Base-by-base conservation (phyloP, 2,888 invertebrate species). In the Oligia strigilis region DNA sequence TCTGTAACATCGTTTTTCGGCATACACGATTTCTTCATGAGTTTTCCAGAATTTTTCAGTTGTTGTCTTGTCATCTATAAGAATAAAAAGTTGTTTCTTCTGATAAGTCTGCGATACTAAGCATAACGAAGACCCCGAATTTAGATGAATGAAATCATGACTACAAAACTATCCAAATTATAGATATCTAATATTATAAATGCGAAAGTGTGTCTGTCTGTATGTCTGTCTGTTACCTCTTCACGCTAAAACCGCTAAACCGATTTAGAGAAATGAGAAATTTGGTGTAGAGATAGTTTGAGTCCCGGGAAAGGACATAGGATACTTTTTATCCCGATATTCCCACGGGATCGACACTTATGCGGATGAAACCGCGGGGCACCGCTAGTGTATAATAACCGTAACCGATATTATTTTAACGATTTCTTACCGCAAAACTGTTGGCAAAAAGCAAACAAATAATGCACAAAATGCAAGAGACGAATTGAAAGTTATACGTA, bases 11-110 rank as follows among this genome's bases (percentile, higher is more conserved):
- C 97, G 60, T 97, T 97, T 94, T 98, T 98, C 6, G 97, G 97
- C 91, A 97, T 95, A 81, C 98, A 98, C 0, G 97, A 95, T 83
- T 98, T 98, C 72, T 98, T 97, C 94, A 98, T 97, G 29, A 98
- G 90, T 90, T 97, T 97, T 1, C 97, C 97, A 0, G 98, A 97
- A 72, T 98, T 97, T 90, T 97, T 97, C 88, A 98, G 94, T 90
- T 98, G 98, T 40, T 98, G 97, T 74, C 96, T 93, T 64, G 97
- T 94, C 96, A 97, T 96, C 97, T 97, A 81, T 36, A 17, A 74
- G 40, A 76, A 66, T 43, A 29, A 81, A 17, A 62, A 1, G 1
- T 55, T n/a, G 0, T 46, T 60, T 49, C 4, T 43, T 43, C 43
- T 43, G 40, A 40, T 40, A 40, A 40, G 40, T 40, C 40, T 29